Evolutionary conservation across 2,797 vertebrate genomes (phyloP), one percentile per base, ranked within the genome.

Genomic region (Sternotherus odoratus): DNA sequence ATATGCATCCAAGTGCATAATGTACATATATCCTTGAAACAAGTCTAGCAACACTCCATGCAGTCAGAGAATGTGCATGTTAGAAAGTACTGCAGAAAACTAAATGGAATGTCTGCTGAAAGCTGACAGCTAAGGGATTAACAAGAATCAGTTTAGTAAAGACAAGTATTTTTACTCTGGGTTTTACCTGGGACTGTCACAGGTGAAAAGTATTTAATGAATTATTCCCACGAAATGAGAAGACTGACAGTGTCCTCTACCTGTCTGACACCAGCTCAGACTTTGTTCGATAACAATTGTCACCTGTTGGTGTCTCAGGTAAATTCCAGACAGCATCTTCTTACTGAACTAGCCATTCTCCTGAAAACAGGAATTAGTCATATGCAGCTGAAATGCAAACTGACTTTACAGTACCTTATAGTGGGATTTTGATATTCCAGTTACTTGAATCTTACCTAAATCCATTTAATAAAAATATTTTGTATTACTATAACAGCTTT

Each of bases 61-160:
- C 91, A 94, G 66, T 3, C 24, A 7, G 84, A 79, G 91, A 93
- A 96, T 96, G 94, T 96, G 92, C 96, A 96, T 78, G 92, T 84
- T 92, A 3, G 5, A 80, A 92, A 85, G 17, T 88, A 92, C 75
- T 54, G 79, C 13, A 86, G 92, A 92, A 85, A 94, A 85, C 86
- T 91, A 84, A 69, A 93, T 87, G 93, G 95, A 96, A 95, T 83
- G 90, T 87, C 94, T 95, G 95, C 94, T 84, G 92, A 96, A 93
- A 94, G 87, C 92, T 97, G 96, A 94, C 96, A 96, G 94, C 94
- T 95, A 90, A 21, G 63, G 94, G 95, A 96, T 97, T 97, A 97
- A 90, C 26, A 23, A 84, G 94, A 94, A 84, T 69, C n/a, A 69
- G 66, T 39, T 69, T 39, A 69, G 36, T 33, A 95, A 43, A 95